phyloP scores from a whole-genome alignment of 2,797 vertebrate species.

The Potorous gilbertii region DNA sequence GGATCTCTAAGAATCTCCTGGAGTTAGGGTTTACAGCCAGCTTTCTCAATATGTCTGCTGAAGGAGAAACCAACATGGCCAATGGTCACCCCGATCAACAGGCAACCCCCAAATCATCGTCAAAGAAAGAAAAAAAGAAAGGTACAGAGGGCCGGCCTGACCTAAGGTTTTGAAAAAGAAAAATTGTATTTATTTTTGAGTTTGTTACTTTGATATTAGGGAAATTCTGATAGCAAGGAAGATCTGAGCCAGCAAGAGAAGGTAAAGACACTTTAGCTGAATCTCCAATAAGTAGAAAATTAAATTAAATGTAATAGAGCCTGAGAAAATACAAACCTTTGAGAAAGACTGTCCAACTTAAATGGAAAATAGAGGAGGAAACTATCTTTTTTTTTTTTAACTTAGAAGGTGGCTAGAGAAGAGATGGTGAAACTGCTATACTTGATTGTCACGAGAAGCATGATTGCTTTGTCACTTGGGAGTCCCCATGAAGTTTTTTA shows the following conservation, averaged over 20 bases:
- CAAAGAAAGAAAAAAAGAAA: conserved; percentile 96
- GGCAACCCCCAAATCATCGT: conserved; percentile 83
- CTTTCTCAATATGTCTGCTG: conserved; percentile 89
- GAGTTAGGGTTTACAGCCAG: conserved; percentile 73
- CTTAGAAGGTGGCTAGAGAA: background rate
- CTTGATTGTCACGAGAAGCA: background rate
- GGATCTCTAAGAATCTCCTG: conserved; percentile 50
- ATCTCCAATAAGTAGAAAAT: background rate
- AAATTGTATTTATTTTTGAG: background rate
- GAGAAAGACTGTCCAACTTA: background rate
- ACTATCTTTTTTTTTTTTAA: background rate
- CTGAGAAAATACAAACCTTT: background rate
- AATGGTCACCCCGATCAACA: conserved; percentile 84
- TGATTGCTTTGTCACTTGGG: background rate
- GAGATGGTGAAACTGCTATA: background rate
- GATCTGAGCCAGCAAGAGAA: background rate
- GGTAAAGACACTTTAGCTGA: background rate
- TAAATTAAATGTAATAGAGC: background rate
- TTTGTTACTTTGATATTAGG: background rate
- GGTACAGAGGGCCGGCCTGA: conserved; percentile 80
- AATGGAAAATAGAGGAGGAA: background rate
- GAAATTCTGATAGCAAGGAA: background rate
- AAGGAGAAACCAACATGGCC: conserved; percentile 85
- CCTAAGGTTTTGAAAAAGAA: background rate
- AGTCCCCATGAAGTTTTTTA: background rate